Evolutionary conservation across 2,797 vertebrate genomes (phyloP), one percentile per base, ranked within the genome.

Genomic region (Gobio occitaniae): DNA sequence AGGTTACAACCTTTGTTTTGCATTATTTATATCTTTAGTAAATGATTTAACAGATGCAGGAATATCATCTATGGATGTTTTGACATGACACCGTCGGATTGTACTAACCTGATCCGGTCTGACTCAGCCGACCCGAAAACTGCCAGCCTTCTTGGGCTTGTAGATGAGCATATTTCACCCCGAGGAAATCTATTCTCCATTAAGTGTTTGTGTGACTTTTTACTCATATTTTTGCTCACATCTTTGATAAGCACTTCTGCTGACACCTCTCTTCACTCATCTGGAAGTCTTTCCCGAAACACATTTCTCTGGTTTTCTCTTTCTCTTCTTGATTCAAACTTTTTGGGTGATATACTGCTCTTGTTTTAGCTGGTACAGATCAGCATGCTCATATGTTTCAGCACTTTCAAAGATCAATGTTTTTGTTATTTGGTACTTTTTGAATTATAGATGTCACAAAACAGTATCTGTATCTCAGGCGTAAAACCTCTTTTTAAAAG

Each of bases 81-180:
- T 54, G 48, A 29, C 29, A 63, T 63, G 61, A 52, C 21, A 41
- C n/a, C n/a, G n/a, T n/a, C 78, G n/a, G 78, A 75, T 44, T 61
- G 29, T 74, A 29, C 61, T 21, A 70, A 61, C 44, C 50, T 82
- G 80, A 83, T 83, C 80, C 50, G 65, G 32, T 50, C 65, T 78
- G 81, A 86, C 84, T 79, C 75, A 52, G 0, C 54, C 6, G 44
- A 79, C 80, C 52, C 68, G 29, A 32, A 82, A 86, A 74, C 75
- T 74, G 59, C 36, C 66, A 48, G 50, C 16, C 69, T 70, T 79
- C 78, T 63, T 76, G 74, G 25, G 50, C 48, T 38, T 78, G 44
- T 21, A 69, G 72, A 77, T 65, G 52, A 21, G n/a, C 71, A n/a
- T 9, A 44, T 47, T 41, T 72, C 50, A 12, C 50, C 16, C 41